These are phyloP conservation scores for Cartodere bifasciata DNA, from an alignment of 2,888 invertebrate genomes.

Conservation along the genomic window DNA sequence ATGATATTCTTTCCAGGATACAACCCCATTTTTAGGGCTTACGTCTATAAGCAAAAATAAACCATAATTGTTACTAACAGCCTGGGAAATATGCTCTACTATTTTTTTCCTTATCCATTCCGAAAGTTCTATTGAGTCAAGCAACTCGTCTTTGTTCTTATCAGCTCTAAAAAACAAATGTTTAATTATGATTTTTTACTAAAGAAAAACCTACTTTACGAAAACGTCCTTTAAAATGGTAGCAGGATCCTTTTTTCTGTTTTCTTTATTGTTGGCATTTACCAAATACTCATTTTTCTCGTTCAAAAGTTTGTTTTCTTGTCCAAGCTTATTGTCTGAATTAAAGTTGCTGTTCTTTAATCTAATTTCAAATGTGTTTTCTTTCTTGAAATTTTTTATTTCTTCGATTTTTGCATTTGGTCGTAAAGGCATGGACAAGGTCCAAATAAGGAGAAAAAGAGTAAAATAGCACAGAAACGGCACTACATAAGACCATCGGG, in stretches of 20 bases:
- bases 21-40: constrained; percentile 50
- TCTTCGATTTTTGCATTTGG: constrained; percentile 23
- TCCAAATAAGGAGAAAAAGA: constrained; percentile 41
- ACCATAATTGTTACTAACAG: constrained; percentile 52
- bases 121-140: constrained; percentile 50
- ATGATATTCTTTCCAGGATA: constrained; percentile 74
- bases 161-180: constrained; percentile 42
- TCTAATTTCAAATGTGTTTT: constrained; percentile 30
- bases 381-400: constrained; percentile 19
- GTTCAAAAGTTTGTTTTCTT: constrained; percentile 34
- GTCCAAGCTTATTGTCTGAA: constrained; percentile 35
- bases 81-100: constrained; percentile 53
- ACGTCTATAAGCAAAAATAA: constrained; percentile 53
- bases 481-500: constrained; percentile 42
- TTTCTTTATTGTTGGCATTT: constrained; percentile 30
- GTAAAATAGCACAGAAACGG: constrained; percentile 42
- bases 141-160: constrained; percentile 39
- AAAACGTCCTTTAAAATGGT: constrained; percentile 33
- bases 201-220: constrained; percentile 27
- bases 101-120: constrained; percentile 55
- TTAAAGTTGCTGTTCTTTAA: constrained; percentile 40
- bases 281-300: constrained; percentile 39
- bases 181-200: constrained; percentile 2
- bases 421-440: constrained; percentile 37
- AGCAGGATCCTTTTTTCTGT: constrained; percentile 27